Base-by-base conservation (phyloP, 2,888 invertebrate genomes). In the Lepidochrysops patricia region DNA sequence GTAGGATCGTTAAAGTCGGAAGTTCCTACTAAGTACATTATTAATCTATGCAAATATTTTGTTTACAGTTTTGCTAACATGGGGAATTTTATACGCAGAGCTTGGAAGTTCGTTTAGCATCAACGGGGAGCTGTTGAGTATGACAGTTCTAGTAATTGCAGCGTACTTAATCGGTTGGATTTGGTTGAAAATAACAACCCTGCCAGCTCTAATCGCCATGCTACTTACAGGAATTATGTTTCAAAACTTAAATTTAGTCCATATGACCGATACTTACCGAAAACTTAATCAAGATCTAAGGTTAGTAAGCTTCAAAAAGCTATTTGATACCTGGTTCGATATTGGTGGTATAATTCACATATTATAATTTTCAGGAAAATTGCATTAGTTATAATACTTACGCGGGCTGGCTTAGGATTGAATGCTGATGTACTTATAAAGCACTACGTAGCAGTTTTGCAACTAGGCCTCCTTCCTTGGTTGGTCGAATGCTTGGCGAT, bases 381-480 rank as follows among this genome's bases (percentile, higher is more conserved):
- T 57, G 96, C 97, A 0, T 80, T 97, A 70, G 95, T 95, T 2
- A 94, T 97, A 57, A 96, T 97, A 66, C 81, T 97, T 63, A 94
- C 93, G 5, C 84, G 96, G 73, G 97, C 97, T 57, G 97, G 97
- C 1, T 84, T 97, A 58, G 96, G 96, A 64, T 84, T 97, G 61
- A 94, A 97, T 74, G 94, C 96, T 2, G 82, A 82, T 56, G 94
- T 95, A 1, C 81, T 97, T 68, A 92, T 90, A 72, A 92, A 92
- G 65, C 90, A 96, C 63, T 95, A 93, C 71, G 90, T 91, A 61
- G 93, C 94, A 2, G 92, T 94, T 2, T 82, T 96, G 4, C 93
- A 95, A 72, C 82, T 97, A 13, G 95, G 96, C 4, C 83, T 96
- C 57, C 80, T 94, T 19, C 97, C 97, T 0, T 96, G 96, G 92